These are phyloP conservation scores for Rhagonycha fulva DNA, from an alignment of 2,888 invertebrate genomes.

Conservation along the genomic window DNA sequence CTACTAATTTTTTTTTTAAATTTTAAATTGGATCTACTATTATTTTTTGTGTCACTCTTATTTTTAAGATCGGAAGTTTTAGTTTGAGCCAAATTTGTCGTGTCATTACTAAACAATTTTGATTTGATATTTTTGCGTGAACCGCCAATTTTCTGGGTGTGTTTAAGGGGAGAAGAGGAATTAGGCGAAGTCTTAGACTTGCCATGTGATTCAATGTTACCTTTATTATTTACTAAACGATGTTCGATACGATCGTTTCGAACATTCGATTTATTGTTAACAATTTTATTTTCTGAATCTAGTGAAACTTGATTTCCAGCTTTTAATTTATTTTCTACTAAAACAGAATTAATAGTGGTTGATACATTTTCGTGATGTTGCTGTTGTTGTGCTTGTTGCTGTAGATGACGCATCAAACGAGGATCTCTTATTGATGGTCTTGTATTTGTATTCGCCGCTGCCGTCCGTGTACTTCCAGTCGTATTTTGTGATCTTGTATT, in stretches of 20 bases:
- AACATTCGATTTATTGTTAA: conserved; percentile 53
- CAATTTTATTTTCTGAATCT: conserved; percentile 53
- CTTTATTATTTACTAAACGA: conserved; percentile 53
- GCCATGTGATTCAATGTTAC: conserved; percentile 39
- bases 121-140: conserved; percentile 41
- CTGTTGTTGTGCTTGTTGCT: conserved; percentile 32
- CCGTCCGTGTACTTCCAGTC: conserved; percentile 54
- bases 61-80: conserved; percentile 41
- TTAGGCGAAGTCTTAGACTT: conserved; percentile 38
- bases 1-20: conserved; percentile 36
- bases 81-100: conserved; percentile 48
- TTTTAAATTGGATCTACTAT: conserved; percentile 36
- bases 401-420: conserved; percentile 47
- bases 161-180: conserved; percentile 43
- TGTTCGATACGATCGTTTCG: conserved; percentile 53
- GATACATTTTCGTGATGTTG: conserved; percentile 30
- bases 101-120: conserved; percentile 25
- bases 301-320: conserved; percentile 41
- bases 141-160: conserved; percentile 32
- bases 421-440: conserved; percentile 52
- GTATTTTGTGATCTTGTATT: conserved; percentile 35
- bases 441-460: conserved; percentile 57
- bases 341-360: conserved; percentile 40
- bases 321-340: conserved; percentile 46
- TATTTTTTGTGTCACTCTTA: conserved; percentile 35